Base-by-base conservation (phyloP, 2,888 invertebrate genomes). In the Tenthredo amoena region DNA sequence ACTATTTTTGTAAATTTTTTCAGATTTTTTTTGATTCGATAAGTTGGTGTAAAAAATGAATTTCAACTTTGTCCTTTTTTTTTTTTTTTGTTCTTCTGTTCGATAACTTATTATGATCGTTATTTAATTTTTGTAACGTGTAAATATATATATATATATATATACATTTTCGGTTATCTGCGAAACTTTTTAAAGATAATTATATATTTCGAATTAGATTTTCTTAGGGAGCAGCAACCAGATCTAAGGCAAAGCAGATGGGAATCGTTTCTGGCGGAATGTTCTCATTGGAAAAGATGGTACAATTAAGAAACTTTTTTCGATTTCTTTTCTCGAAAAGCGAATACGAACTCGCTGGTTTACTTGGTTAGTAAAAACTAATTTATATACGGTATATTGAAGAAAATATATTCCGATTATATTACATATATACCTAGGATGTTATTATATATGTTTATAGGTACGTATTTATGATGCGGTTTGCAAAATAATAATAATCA, bases 301-400 rank as follows among this genome's bases (percentile, higher is more conserved):
- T 43, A 74, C 74, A 74, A 26, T 74, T 74, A 43, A 74, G 43
- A 74, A 74, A 74, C 43, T 74, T 74, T 74, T 74, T 74, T 43
- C 74, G 74, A 74, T 74, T 74, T 43, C 40, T 74, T 74, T 26
- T 43, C 74, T 43, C n/a, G 74, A 9, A 43, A 21, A n/a, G 74
- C 12, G 21, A 21, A 43, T 40, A 43, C 21, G 26, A 68, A 34
- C 68, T 34, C 65, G n/a, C 18, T 74, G 40, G 40, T 74, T 43
- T 43, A 74, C 43, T 50, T 55, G 6, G 43, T 77, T 55, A 34
- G 10, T 26, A 77, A 55, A 77, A 77, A 47, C 15, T 77, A 55
- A 77, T 77, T 77, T 77, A 77, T 77, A 40, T 47, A 47, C 76
- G 31, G 76, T 43, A 76, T n/a, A 76, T n/a, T 50, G 1, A 47